Evolutionary conservation across 1,140 invertebrate genomes (phyloP).

Genomic region (Capitella teleta): DNA sequence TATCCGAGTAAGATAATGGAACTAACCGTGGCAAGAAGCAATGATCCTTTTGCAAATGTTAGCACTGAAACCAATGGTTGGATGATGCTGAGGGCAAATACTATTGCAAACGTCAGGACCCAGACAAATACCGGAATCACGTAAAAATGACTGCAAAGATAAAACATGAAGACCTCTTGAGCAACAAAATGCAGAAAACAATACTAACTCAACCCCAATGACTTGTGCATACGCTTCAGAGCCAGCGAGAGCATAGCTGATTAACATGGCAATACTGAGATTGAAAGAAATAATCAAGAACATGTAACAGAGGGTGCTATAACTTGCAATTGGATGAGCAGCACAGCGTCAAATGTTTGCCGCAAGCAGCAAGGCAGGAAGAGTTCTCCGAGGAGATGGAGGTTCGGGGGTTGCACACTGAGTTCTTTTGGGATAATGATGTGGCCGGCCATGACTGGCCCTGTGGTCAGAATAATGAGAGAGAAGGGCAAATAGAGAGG

Average conservation of each 20-base stretch:
- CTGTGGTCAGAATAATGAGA: conserved; percentile 8
- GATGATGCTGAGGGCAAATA: conserved; percentile 29
- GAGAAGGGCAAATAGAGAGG: not conserved
- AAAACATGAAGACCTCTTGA: no score
- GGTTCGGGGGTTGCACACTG: conserved; percentile 24
- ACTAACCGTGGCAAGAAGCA: conserved; percentile 34
- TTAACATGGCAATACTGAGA: conserved; percentile 30
- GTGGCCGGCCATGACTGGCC: conserved; percentile 21
- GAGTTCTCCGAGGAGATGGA: conserved; percentile 30
- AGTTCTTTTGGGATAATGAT: conserved; percentile 20
- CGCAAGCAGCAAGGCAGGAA: conserved; percentile 26
- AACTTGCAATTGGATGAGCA: conserved; percentile 30
- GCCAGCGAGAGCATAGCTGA: conserved; percentile 34
- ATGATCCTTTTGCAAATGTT: conserved; percentile 33
- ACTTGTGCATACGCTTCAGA: conserved; percentile 33
- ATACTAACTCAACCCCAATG: conserved; percentile 27
- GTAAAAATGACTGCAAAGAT: conserved; percentile 22
- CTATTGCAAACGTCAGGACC: conserved; percentile 24
- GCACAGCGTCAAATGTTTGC: conserved; percentile 28
- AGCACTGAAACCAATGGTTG: conserved; percentile 33
- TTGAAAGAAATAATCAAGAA: not conserved
- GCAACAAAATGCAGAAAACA: no score
- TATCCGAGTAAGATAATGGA: not conserved
- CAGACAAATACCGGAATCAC: conserved; percentile 35
- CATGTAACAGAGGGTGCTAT: not conserved